These are phyloP conservation scores for Thereva nobilitata DNA, from an alignment of 2,888 invertebrate species.

Conservation along the genomic window DNA sequence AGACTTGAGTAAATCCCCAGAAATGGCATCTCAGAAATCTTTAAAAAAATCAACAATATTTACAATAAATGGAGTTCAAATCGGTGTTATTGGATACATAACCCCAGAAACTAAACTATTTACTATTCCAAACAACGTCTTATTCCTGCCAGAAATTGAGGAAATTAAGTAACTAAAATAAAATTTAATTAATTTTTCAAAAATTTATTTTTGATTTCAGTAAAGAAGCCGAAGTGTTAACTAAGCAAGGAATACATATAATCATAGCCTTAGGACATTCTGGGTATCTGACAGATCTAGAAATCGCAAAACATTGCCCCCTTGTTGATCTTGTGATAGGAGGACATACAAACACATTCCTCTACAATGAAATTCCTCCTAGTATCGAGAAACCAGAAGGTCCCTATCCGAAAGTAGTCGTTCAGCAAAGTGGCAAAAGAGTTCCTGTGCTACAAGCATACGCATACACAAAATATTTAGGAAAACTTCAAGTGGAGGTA, in stretches of 20 bases:
- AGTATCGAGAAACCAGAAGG: constrained; percentile 73
- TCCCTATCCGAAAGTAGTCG: constrained; percentile 75
- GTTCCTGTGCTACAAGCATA: constrained; percentile 89
- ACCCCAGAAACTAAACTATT: constrained; percentile 76
- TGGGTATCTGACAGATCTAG: constrained; percentile 75
- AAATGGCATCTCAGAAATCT: constrained; percentile 60
- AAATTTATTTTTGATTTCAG: constrained; percentile 43
- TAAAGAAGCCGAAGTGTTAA: constrained; percentile 67
- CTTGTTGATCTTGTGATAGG: constrained; percentile 87
- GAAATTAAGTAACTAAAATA: constrained; percentile 61
- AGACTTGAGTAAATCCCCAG: constrained; percentile 68
- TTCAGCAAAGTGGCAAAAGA: constrained; percentile 69
- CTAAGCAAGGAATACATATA: constrained; percentile 70
- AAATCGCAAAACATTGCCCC: constrained; percentile 75
- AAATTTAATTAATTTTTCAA: constrained; percentile 8
- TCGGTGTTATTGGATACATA: constrained; percentile 86
- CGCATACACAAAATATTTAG: constrained; percentile 89
- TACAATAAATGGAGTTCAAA: constrained; percentile 65
- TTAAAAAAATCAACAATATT: constrained; percentile 67
- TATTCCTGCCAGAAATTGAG: constrained; percentile 70
- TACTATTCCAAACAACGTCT: constrained; percentile 62
- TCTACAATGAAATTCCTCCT: constrained; percentile 75
- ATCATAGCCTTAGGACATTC: constrained; percentile 90
- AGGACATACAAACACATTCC: constrained; percentile 88
- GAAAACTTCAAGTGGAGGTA: constrained; percentile 67